Percentiles rank a stretch among this genome's conserved stretches.
phyloP scores from a whole-genome alignment of 2,113 vertebrate genomes.

The Sula dactylatra region DNA sequence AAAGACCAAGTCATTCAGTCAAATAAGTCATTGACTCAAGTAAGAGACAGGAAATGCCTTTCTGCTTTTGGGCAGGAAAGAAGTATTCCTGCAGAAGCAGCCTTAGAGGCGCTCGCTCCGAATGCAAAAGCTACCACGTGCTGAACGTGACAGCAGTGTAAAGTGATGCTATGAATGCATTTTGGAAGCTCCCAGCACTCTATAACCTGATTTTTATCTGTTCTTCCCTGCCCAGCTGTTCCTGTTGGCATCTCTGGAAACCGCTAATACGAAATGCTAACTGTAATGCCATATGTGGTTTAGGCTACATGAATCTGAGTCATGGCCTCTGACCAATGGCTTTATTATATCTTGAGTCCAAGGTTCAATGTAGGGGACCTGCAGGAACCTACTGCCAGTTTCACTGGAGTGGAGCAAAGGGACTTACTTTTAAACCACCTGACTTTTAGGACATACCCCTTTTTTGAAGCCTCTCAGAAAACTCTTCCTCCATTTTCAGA shows the following conservation, averaged over 20 bases:
- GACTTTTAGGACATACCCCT: background rate
- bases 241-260: background rate
- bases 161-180: background rate
- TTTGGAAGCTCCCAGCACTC: background rate
- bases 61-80: background rate
- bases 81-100: background rate
- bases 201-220: background rate
- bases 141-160: background rate
- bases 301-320: background rate
- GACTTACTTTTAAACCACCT: background rate
- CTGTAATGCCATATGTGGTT: background rate
- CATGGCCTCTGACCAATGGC: background rate
- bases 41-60: slow-evolving; percentile 26
- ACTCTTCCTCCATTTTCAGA: background rate
- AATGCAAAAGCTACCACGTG: background rate
- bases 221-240: background rate
- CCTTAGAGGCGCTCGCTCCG: background rate
- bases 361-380: background rate
- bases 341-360: background rate
- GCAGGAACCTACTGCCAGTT: background rate
- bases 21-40: background rate
- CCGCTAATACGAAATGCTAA: background rate
- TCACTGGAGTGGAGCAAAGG: background rate
- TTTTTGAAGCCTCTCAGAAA: background rate
- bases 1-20: background rate